Percentiles rank a stretch among this genome's conserved stretches.
These are phyloP conservation scores for Corbicula japonica DNA, from an alignment of 2,888 invertebrate genomes.

Conservation along the genomic window DNA sequence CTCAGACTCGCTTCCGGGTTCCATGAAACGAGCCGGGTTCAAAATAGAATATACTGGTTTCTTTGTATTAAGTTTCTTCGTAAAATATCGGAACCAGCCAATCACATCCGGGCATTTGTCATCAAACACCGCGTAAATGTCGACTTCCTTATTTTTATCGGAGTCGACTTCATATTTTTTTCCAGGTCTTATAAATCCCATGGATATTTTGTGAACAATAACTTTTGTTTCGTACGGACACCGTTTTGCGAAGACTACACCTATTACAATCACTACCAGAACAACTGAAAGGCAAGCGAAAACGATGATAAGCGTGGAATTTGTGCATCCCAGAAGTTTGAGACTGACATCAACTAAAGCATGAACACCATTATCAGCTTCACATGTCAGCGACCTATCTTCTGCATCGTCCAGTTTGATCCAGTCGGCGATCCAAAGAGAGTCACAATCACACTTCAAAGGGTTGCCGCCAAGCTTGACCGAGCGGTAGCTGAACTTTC, in stretches of 20 bases:
- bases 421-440: slow-evolving; percentile 68
- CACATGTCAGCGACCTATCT: slow-evolving; percentile 38
- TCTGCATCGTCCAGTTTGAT: slow-evolving; percentile 42
- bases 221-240: slow-evolving; percentile 73
- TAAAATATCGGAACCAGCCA: slow-evolving; percentile 62
- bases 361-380: slow-evolving; percentile 23
- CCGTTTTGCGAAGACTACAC: slow-evolving; percentile 51
- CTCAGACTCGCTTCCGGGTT: slow-evolving; percentile 35
- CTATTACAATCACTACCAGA: slow-evolving; percentile 1
- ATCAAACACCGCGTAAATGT: slow-evolving; percentile 63
- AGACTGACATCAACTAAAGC: slow-evolving; percentile 18
- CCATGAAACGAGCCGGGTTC: slow-evolving; percentile 52
- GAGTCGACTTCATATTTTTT: slow-evolving; percentile 59
- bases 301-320: slow-evolving; percentile 16
- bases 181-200: slow-evolving; percentile 44
- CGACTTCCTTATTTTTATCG: slow-evolving; percentile 47
- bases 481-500: slow-evolving; percentile 48
- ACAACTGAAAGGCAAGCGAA: slow-evolving; percentile 4
- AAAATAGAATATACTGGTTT: slow-evolving; percentile 60
- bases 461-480: slow-evolving; percentile 56
- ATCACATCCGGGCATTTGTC: slow-evolving; percentile 54
- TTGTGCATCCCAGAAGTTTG: slow-evolving; percentile 27
- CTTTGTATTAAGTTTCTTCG: slow-evolving; percentile 57
- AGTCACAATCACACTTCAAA: slow-evolving; percentile 65
- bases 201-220: slow-evolving; percentile 56